These are phyloP conservation scores for Mastomys natalensis DNA, from an alignment of 2,113 vertebrate species.

Conservation along the genomic window DNA sequence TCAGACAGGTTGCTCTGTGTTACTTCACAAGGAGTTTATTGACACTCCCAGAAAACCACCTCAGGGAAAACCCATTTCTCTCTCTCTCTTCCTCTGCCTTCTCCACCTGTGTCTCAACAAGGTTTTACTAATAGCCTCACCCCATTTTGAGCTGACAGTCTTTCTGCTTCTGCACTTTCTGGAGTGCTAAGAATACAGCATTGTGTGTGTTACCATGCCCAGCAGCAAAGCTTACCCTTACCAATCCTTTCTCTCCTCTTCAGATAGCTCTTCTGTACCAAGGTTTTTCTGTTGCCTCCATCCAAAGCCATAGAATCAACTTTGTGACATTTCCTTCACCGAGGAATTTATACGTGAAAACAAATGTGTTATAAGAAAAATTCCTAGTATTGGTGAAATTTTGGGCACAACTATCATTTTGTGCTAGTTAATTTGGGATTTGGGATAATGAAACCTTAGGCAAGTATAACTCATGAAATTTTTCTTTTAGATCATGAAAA, in stretches of 20 bases:
- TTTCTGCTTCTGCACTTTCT: neutral
- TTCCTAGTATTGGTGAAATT: neutral
- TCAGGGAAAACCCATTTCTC: neutral
- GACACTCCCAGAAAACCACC: neutral
- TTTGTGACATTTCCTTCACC: neutral
- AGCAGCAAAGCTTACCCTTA: neutral
- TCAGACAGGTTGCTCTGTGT: neutral
- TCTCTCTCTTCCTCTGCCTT: neutral
- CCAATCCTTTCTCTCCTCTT: neutral
- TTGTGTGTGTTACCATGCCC: too few relatives aligned
- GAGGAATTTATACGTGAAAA: slow-evolving; percentile 10
- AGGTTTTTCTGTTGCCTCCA: neutral
- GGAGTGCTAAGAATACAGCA: neutral
- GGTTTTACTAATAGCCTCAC: neutral
- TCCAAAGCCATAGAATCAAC: slow-evolving; percentile 6
- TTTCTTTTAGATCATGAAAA: neutral
- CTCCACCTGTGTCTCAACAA: neutral
- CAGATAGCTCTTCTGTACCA: neutral
- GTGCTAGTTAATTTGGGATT: neutral
- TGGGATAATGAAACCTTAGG: slow-evolving; percentile 15
- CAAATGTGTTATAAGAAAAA: slow-evolving; percentile 14
- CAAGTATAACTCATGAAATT: neutral
- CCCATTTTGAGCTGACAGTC: neutral
- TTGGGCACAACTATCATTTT: slow-evolving; percentile 8
- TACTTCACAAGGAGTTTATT: neutral